Evolutionary conservation across 2,888 invertebrate genomes (phyloP).

Genomic region (Heliothis peltigera): DNA sequence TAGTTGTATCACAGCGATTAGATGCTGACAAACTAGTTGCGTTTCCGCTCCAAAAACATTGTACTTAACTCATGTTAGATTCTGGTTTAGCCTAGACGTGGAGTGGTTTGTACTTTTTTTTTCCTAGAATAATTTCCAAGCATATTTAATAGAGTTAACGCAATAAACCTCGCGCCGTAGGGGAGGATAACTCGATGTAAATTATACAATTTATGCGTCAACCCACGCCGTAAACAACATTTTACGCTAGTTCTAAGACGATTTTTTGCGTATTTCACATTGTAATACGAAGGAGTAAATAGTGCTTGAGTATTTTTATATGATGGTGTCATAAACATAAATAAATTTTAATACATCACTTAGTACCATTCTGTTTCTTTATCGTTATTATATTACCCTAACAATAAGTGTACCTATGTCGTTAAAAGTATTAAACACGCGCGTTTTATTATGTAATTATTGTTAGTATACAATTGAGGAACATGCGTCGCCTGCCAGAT

Average conservation of each 20-base stretch:
- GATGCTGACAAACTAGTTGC: slow-evolving; percentile 42
- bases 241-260: slow-evolving; percentile 52
- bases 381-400: slow-evolving; percentile 43
- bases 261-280: slow-evolving; percentile 39
- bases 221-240: slow-evolving; percentile 57
- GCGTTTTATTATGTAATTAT: slow-evolving; percentile 35
- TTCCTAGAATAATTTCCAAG: slow-evolving; percentile 33
- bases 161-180: slow-evolving; percentile 49
- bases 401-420: slow-evolving; percentile 44
- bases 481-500: slow-evolving; percentile 33
- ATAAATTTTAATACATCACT: slow-evolving; percentile 35
- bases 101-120: slow-evolving; percentile 21
- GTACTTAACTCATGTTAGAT: slow-evolving; percentile 32
- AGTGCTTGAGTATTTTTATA: slow-evolving; percentile 31
- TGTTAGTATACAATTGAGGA: slow-evolving; percentile 31
- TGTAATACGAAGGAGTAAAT: slow-evolving; percentile 34
- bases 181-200: slow-evolving; percentile 59
- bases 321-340: slow-evolving; percentile 29
- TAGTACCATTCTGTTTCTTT: slow-evolving; percentile 30
- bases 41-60: slow-evolving; percentile 51
- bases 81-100: slow-evolving; percentile 24
- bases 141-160: slow-evolving; percentile 53
- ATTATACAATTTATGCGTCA: slow-evolving; percentile 62
- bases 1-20: slow-evolving; percentile 37
- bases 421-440: slow-evolving; percentile 35